Conservation (phyloP, 2,113 vertebrate species). For the Sterrhoptilus dennistouni region DNA sequence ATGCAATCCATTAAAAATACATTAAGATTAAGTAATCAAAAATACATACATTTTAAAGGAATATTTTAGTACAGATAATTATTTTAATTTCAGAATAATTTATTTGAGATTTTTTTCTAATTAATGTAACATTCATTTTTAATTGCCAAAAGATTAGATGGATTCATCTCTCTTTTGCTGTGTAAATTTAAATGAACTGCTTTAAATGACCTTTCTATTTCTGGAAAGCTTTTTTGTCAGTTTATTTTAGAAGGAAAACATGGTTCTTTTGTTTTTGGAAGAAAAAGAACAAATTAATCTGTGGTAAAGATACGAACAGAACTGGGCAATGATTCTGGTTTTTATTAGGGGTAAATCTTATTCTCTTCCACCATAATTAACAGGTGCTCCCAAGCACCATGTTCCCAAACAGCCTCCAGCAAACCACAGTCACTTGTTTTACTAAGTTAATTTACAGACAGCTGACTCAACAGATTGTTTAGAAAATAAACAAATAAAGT, state of each 20-base stretch:
- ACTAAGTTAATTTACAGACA: not conserved
- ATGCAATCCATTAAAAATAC: not conserved
- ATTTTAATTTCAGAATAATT: conserved; percentile 36
- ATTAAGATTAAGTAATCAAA: conserved; percentile 15
- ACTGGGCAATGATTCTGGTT: not conserved
- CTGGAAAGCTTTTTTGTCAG: not conserved
- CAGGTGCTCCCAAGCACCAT: not conserved
- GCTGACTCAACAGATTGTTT: not conserved
- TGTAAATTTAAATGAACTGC: not conserved
- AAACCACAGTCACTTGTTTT: not conserved
- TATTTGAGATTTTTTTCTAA: conserved; percentile 36
- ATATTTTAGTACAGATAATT: not conserved
- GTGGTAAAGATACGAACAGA: not conserved
- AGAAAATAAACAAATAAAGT: not conserved
- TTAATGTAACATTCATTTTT: conserved; percentile 51
- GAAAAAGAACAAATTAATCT: not conserved
- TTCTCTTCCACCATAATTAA: not conserved
- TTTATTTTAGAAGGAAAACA: not conserved
- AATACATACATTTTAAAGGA: conserved; percentile 17
- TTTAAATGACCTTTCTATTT: not conserved
- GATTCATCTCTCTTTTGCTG: not conserved
- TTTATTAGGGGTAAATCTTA: not conserved
- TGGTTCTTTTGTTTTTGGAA: not conserved
- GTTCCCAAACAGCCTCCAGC: rapidly evolving
- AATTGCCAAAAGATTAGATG: conserved; percentile 32